Evolutionary conservation across 2,113 vertebrate genomes (phyloP), one percentile per base, ranked within the genome.

Genomic region (Rhipidura dahli): DNA sequence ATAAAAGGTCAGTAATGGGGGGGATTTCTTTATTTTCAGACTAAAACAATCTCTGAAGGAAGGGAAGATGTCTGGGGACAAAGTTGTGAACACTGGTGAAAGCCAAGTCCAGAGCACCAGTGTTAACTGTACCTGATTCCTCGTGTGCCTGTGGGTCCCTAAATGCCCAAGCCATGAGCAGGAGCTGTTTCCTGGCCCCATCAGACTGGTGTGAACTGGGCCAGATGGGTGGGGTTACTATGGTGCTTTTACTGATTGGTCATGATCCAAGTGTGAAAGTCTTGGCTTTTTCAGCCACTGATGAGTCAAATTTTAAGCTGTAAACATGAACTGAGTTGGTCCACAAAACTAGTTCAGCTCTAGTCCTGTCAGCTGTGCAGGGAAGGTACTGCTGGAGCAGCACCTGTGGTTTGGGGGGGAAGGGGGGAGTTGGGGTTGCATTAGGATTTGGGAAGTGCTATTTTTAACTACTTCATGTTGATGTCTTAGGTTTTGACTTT

Each of bases 121-220:
- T 6, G 7, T 9, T 17, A 8, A 2, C 4, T 22, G 14, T 0
- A 0, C 0, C 22, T 5, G 3, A 2, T 28, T 45, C n/a, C 4
- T 18, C 11, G 0, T 1, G 1, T 50, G 1, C 2, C 2, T 6
- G 2, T 4, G 6, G 4, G 9, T 50, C 5, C 15, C 13, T 1
- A 3, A 2, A 4, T 17, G 15, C 9, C 15, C 3, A 1, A 14
- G 20, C 8, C 1, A 0, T 0, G 2, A 8, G 15, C 5, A 3
- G 30, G 47, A 10, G 51, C 3, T 5, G 7, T 20, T 40, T 3
- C 4, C 14, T 35, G 11, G 16, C 5, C 4, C 0, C 0, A 11
- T 33, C 1, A 0, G 2, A 3, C 9, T 1, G n/a, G 8, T 10
- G 7, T 5, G 19, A 27, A 0, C 24, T 13, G 27, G 27, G 42